Evolutionary conservation across 2,797 vertebrate genomes (phyloP).

Genomic region (Epinephelus awoara): DNA sequence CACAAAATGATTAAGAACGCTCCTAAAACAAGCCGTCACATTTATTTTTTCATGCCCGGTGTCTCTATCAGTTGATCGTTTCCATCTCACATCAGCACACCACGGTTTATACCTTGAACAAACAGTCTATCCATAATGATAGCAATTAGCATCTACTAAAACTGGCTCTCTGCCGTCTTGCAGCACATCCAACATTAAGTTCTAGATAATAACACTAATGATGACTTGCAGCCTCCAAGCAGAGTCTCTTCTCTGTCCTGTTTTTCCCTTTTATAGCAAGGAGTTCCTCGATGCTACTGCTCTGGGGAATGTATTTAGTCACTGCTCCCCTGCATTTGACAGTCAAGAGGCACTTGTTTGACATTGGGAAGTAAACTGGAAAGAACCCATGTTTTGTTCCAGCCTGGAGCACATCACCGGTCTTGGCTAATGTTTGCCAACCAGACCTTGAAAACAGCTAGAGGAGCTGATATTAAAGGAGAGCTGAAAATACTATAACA

Average conservation of each 20-base stretch:
- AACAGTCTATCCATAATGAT: constrained; percentile 62
- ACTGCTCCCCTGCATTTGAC: constrained; percentile 77
- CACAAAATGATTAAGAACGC: constrained; percentile 19
- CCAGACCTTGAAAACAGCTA: constrained; percentile 58
- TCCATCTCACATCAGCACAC: constrained; percentile 48
- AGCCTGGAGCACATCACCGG: constrained; percentile 74
- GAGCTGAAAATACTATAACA: constrained; percentile 7
- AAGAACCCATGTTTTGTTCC: constrained; percentile 72
- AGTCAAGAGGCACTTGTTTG: constrained; percentile 82
- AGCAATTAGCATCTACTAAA: constrained; percentile 69
- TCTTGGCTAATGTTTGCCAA: constrained; percentile 60
- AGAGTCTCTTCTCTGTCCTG: constrained; percentile 50
- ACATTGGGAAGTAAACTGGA: constrained; percentile 83
- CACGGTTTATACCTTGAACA: constrained; percentile 68
- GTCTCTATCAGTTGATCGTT: constrained; percentile 47
- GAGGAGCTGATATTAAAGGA: constrained; percentile 37
- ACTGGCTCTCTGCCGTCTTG: constrained; percentile 52
- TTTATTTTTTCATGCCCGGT: constrained; percentile 36
- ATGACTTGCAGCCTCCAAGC: constrained; percentile 74
- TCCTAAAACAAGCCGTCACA: constrained; percentile 20
- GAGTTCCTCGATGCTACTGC: constrained; percentile 64
- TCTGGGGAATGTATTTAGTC: constrained; percentile 82
- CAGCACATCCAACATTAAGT: constrained; percentile 57
- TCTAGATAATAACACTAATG: constrained; percentile 73
- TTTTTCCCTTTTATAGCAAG: constrained; percentile 84